phyloP scores from a whole-genome alignment of 2,888 invertebrate genomes.

The Dione vanillae region DNA sequence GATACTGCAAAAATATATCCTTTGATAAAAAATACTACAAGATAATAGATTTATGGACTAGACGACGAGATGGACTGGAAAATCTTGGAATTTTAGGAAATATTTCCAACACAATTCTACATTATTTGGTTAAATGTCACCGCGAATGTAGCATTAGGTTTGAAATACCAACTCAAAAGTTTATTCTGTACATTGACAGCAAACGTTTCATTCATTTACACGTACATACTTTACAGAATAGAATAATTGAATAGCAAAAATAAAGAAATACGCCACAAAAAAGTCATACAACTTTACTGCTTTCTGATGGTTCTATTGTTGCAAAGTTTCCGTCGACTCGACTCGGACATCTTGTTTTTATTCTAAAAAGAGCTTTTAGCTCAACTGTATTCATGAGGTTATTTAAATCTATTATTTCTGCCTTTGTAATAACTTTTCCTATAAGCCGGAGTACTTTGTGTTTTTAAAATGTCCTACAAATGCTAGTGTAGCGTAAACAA shows the following conservation, averaged over 20 bases:
- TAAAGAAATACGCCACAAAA: constrained; percentile 37
- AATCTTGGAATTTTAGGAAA: no score
- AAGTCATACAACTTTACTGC: constrained; percentile 39
- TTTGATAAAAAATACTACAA: constrained; percentile 36
- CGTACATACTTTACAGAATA: constrained; percentile 37
- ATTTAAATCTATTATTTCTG: constrained; percentile 38
- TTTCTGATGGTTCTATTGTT: constrained; percentile 46
- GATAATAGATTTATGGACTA: constrained; percentile 25
- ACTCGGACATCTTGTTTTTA: constrained; percentile 46
- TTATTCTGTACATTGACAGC: constrained; percentile 17
- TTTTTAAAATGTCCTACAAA: constrained; percentile 11
- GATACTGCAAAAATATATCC: constrained; percentile 48
- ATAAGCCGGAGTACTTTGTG: constrained; percentile 18
- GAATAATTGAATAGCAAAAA: constrained; percentile 36
- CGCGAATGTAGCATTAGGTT: constrained; percentile 11
- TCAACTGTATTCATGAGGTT: constrained; percentile 40
- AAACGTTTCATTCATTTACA: constrained; percentile 35
- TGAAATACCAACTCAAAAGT: constrained; percentile 34
- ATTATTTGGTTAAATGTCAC: constrained; percentile 22
- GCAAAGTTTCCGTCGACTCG: constrained; percentile 42
- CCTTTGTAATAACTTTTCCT: constrained; percentile 31
- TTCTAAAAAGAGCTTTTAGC: constrained; percentile 39
- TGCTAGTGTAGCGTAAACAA: background rate
- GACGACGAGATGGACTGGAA: constrained; percentile 20
- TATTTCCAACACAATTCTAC: no score